Conservation (phyloP, 1,140 invertebrate species). For the Orussus abietinus region DNA sequence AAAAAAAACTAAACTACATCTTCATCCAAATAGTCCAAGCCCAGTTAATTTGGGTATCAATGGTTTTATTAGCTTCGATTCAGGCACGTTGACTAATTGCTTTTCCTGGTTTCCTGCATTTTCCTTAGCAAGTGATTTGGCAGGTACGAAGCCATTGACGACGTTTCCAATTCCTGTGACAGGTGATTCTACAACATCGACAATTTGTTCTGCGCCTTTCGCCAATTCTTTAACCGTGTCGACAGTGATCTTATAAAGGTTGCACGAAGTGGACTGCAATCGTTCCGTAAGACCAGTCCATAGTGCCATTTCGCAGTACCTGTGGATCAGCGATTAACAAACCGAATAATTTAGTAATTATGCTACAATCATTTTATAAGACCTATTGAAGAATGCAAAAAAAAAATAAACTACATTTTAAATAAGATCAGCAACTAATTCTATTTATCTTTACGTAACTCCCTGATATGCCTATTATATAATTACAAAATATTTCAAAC, state of each 20-base stretch:
- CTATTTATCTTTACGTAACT: conserved; percentile 3
- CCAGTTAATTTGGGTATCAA: too few relatives aligned
- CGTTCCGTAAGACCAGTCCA: conserved; percentile 56
- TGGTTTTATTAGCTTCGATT: too few relatives aligned
- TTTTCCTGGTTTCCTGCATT: too few relatives aligned
- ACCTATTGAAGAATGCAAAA: neutral
- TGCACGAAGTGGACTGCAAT: conserved; percentile 52
- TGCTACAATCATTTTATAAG: neutral
- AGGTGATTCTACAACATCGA: conserved; percentile 15
- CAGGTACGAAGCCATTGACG: too few relatives aligned
- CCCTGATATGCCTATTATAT: too few relatives aligned
- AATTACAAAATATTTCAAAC: conserved; percentile 20
- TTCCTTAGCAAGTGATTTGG: too few relatives aligned
- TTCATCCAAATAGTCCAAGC: too few relatives aligned
- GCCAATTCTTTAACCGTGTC: conserved; percentile 19
- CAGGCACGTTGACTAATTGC: too few relatives aligned
- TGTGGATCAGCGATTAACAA: conserved; percentile 16
- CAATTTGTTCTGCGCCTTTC: conserved; percentile 12
- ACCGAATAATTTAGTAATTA: conserved; percentile 1
- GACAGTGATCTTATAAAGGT: conserved; percentile 22
- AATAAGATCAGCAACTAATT: neutral
- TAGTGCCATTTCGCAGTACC: conserved; percentile 59
- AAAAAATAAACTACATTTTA: neutral
- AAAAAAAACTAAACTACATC: conserved; percentile 9
- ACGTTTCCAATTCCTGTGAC: too few relatives aligned